A percentile compares a stretch with the other conserved stretches of the same genome.
Conservation (phyloP, 2,888 invertebrate genomes). For the Byasa hedistus region DNA sequence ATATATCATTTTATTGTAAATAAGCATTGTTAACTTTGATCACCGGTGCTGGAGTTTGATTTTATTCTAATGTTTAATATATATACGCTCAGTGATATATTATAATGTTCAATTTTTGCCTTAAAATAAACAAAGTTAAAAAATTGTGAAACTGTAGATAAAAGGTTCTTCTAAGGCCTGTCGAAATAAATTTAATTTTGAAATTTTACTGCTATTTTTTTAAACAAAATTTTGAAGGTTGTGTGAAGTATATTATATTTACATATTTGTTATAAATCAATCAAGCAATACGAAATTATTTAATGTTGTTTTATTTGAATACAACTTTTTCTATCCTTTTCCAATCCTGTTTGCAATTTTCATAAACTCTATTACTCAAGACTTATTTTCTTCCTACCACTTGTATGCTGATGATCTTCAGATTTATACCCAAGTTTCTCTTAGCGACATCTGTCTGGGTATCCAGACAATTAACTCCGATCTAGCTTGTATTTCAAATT, state of each 20-base stretch:
- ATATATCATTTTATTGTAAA: background rate
- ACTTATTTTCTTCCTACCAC: no score
- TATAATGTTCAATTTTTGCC: background rate
- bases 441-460: no score
- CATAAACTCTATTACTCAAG: no score
- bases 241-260: background rate
- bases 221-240: background rate
- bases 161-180: background rate
- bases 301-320: constrained; percentile 6
- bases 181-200: no score
- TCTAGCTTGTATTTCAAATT: no score
- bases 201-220: no score
- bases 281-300: constrained; percentile 29
- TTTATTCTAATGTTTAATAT: constrained; percentile 13
- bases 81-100: constrained; percentile 15
- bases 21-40: constrained; percentile 35
- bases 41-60: constrained; percentile 32
- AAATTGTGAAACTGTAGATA: background rate
- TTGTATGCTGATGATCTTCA: no score
- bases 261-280: constrained; percentile 12
- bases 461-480: no score
- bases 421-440: no score
- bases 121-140: no score
- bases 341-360: no score
- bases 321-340: no score